These are phyloP conservation scores for Antechinus stuartii DNA, from an alignment of 2,113 vertebrate species.

Conservation along the genomic window DNA sequence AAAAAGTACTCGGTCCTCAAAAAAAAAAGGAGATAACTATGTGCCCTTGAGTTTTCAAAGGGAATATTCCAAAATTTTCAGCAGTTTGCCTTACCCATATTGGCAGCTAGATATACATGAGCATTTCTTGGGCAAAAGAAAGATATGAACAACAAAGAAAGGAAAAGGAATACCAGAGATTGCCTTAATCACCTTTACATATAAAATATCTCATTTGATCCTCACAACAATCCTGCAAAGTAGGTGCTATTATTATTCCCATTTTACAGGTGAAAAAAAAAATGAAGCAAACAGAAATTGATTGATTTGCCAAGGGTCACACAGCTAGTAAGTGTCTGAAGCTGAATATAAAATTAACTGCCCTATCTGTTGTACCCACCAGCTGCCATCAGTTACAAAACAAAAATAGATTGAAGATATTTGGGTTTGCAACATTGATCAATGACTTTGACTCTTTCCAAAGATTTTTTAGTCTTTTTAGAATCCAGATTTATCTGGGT, in stretches of 20 bases:
- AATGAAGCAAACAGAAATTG: neutral
- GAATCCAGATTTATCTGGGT: slow-evolving; percentile 24
- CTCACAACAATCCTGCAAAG: neutral
- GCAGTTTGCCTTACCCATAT: neutral
- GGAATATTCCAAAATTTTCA: neutral
- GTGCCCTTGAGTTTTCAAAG: neutral
- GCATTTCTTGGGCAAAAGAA: neutral
- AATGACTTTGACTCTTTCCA: slow-evolving; percentile 51
- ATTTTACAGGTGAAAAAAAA: neutral
- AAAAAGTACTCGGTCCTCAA: neutral
- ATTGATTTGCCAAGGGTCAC: neutral
- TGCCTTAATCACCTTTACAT: neutral
- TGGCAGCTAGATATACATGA: neutral
- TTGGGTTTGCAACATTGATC: slow-evolving; percentile 27
- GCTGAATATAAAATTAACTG: neutral
- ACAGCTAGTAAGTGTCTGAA: neutral
- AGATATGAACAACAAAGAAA: neutral
- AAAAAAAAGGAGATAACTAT: neutral
- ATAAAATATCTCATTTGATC: neutral
- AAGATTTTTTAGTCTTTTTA: slow-evolving; percentile 39
- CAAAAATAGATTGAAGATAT: neutral
- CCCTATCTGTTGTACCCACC: neutral
- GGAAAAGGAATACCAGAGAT: neutral
- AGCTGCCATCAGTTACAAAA: neutral
- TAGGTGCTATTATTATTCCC: neutral